Evolutionary conservation across 2,888 invertebrate genomes (phyloP), one percentile per base, ranked within the genome.

Genomic region (Limnephilus lunatus): DNA sequence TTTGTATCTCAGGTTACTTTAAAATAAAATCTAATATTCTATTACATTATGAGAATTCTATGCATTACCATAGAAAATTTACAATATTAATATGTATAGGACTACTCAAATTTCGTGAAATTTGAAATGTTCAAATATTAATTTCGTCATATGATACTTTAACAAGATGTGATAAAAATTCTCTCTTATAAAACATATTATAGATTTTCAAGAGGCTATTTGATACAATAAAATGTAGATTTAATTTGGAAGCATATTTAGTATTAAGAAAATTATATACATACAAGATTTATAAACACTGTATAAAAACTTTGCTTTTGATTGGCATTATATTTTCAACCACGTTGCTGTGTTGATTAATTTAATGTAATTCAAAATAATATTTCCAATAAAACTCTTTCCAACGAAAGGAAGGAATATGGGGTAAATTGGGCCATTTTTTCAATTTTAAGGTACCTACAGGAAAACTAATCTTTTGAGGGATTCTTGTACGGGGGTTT

Each of bases 161-260:
- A 35, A 83, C 39, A 25, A 25, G 31, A 83, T 83, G 83, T 83
- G 83, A 83, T 83, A 83, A 83, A 83, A 83, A 19, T 86, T 86
- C 86, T 86, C 86, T 86, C 86, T 86, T 83, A 83, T 25, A 83
- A 83, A 83, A 32, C 19, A 83, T 86, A 86, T 30, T 48, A 48
- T 30, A 86, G 30, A 39, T 86, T 30, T n/a, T 30, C 35, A n/a
- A 86, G 86, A 86, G 86, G 86, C 86, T 86, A 86, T 86, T 86
- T 86, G n/a, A 48, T 86, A 68, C 25, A 68, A 68, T 68, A 25
- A n/a, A 68, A n/a, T 68, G n/a, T 68, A n/a, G 68, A 68, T 68
- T 68, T 68, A 25, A 25, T 68, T 68, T 68, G 68, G 25, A 68
- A n/a, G 68, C n/a, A 2, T n/a, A 68, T 68, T 68, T 68, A 68